These are phyloP conservation scores for Diaprepes abbreviatus DNA, from an alignment of 2,888 invertebrate species.

Conservation along the genomic window DNA sequence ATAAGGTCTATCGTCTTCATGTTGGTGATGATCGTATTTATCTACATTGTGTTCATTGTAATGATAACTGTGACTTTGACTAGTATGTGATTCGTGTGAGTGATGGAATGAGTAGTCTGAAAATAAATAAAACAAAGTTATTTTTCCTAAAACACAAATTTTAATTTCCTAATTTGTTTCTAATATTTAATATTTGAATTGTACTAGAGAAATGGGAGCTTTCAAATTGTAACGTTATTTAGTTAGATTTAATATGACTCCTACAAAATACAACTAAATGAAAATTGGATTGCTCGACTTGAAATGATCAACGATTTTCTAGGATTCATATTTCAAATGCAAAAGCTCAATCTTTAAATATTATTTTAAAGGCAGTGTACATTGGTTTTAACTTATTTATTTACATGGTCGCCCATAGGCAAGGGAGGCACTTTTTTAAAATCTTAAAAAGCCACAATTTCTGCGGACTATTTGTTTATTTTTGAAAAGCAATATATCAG, in stretches of 20 bases:
- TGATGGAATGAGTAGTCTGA: conserved; percentile 61
- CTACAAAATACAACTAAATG: too few species aligned
- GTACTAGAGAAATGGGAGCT: neutral
- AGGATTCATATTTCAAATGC: too few species aligned
- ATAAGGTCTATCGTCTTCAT: conserved; percentile 38
- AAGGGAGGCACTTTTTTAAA: too few species aligned
- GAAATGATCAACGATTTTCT: too few species aligned
- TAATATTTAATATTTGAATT: neutral
- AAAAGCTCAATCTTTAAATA: neutral
- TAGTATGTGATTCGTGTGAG: conserved; percentile 57
- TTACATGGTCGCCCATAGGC: too few species aligned
- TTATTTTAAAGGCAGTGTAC: conserved; percentile 18
- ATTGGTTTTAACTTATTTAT: too few species aligned
- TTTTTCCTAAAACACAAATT: conserved; percentile 6
- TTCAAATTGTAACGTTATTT: too few species aligned
- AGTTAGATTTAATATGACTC: too few species aligned
- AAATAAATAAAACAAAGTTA: conserved; percentile 51
- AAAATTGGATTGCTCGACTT: too few species aligned
- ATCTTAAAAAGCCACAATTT: too few species aligned
- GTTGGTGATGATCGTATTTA: conserved; percentile 45
- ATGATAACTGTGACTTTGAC: conserved; percentile 55
- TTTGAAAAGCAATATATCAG: too few species aligned
- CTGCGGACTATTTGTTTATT: too few species aligned
- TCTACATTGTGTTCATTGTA: conserved; percentile 54
- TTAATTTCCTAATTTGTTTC: conserved; percentile 6